Base-by-base conservation (phyloP, 2,888 invertebrate genomes). In the Scrobipalpa atriplicella region DNA sequence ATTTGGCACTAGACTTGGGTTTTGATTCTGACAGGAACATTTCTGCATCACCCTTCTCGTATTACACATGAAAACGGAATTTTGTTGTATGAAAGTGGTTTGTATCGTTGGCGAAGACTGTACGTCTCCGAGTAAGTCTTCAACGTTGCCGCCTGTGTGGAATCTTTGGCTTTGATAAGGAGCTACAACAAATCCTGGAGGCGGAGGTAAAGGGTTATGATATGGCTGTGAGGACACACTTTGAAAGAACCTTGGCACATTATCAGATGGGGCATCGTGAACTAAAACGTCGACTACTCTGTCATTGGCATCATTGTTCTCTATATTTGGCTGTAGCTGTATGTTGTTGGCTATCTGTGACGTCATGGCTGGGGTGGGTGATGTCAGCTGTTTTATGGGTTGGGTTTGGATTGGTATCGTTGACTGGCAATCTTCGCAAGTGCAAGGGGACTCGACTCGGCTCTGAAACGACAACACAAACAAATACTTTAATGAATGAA, bases 61-160 rank as follows among this genome's bases (percentile, higher is more conserved):
- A 69, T 92, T 93, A 74, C 93, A 93, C 90, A 93, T 92, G 73
- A 93, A 89, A 29, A 92, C 89, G 0, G 93, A 92, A 72, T 93
- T 93, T 70, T 92, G 91, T 73, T 92, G 91, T 65, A 92, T 92
- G 72, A 80, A 89, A 0, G 92, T 92, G 2, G 92, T 90, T 68
- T 91, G 91, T 72, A 91, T 86, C 0, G 85, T 80, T 0, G 91
- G 86, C 47, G 80, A 72, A 0, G 94, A 93, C 78, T 95, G 95
- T 7, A 95, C 95, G 69, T 96, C 95, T 67, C 95, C 94, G 0
- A 96, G 84, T 56, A 96, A 84, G 69, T 95, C 95, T 73, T 96
- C 95, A 52, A 96, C 87, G 77, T 95, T 95, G 0, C 95, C 95
- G 11, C 94, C 94, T 29, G 93, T 94, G 75, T 89, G 89, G 80